Evolutionary conservation across 1,140 invertebrate genomes (phyloP).

Genomic region (Brachionus manjavacas): DNA sequence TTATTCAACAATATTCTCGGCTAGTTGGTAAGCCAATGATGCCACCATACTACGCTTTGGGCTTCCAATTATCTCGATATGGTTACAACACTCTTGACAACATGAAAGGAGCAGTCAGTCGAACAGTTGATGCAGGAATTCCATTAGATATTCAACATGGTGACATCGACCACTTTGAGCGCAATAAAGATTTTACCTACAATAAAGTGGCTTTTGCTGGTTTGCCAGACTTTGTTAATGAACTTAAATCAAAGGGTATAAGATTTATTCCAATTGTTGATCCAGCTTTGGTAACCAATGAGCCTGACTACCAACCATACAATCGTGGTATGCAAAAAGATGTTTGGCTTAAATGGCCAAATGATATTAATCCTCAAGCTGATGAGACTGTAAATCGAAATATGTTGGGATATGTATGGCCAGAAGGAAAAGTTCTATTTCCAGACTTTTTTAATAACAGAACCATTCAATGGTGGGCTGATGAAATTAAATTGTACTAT

Average conservation of each 20-base stretch:
- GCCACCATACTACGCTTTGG: slow-evolving; percentile 60
- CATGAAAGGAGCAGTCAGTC: slow-evolving; percentile 42
- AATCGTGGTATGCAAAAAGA: slow-evolving; percentile 46
- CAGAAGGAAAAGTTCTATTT: slow-evolving; percentile 66
- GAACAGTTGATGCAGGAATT: slow-evolving; percentile 6
- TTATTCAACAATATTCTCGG: slow-evolving; percentile 44
- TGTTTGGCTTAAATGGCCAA: slow-evolving; percentile 51
- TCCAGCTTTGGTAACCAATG: slow-evolving; percentile 50
- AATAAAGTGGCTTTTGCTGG: slow-evolving; percentile 51
- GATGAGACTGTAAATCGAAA: slow-evolving; percentile 43
- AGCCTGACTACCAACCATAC: slow-evolving; percentile 50
- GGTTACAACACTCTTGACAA: slow-evolving; percentile 51
- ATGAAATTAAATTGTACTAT: slow-evolving; percentile 65
- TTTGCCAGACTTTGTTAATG: slow-evolving; percentile 54
- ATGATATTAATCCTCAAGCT: slow-evolving; percentile 42
- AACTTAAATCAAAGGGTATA: slow-evolving; percentile 52
- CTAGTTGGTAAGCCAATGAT: slow-evolving; percentile 58
- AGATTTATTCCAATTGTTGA: slow-evolving; percentile 56
- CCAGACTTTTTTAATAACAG: slow-evolving; percentile 80
- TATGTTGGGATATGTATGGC: slow-evolving; percentile 66
- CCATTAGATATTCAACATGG: slow-evolving; percentile 51
- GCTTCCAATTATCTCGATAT: slow-evolving; percentile 59
- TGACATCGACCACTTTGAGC: slow-evolving; percentile 59
- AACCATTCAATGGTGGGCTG: slow-evolving; percentile 68
- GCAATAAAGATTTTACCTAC: slow-evolving; percentile 56